These are phyloP conservation scores for Micrastur ruficollis DNA, from an alignment of 2,797 vertebrate species.

Conservation along the genomic window DNA sequence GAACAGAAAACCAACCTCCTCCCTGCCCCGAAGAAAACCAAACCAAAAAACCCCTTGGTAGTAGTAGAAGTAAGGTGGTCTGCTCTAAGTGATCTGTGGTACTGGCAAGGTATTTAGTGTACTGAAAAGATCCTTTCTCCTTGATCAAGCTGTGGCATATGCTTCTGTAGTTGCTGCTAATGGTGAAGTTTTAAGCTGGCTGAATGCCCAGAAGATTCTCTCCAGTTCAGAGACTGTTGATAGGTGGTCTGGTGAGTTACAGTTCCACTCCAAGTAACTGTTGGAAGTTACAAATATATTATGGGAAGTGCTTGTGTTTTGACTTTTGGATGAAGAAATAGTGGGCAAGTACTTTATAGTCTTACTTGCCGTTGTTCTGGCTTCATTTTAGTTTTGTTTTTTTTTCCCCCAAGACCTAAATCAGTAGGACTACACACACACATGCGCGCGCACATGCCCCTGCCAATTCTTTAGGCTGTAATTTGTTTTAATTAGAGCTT, in stretches of 20 bases:
- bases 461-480: background rate
- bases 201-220: background rate
- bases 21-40: rapidly evolving
- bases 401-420: background rate
- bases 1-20: background rate
- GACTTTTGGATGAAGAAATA: background rate
- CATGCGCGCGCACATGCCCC: too few relatives aligned
- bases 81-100: background rate
- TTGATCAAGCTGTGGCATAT: background rate
- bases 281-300: background rate
- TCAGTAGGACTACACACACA: background rate
- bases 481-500: background rate
- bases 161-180: rapidly evolving
- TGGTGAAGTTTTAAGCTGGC: background rate
- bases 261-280: background rate
- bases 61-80: rapidly evolving
- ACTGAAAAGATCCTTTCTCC: background rate
- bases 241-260: background rate
- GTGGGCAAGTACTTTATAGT: too few relatives aligned
- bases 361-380: background rate
- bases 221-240: background rate
- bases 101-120: rapidly evolving
- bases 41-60: too few relatives aligned
- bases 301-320: background rate
- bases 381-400: background rate